Evolutionary conservation across 2,888 invertebrate species (phyloP).

Genomic region (Periphyllus acericola): DNA sequence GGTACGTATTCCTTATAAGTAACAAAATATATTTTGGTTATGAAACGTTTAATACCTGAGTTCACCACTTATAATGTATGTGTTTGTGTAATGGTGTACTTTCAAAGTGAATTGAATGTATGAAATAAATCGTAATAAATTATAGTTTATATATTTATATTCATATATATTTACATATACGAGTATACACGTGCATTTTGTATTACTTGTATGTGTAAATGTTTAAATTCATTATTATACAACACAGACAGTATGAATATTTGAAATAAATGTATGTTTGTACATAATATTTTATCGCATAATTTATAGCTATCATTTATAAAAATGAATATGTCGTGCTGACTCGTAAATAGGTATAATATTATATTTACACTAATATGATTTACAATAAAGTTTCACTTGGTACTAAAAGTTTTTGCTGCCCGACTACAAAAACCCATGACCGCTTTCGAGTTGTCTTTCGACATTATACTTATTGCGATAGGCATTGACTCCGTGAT

Average conservation of each 20-base stretch:
- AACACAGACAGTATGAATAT: no score
- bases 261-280: no score
- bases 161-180: no score
- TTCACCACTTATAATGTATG: not conserved
- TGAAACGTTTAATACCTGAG: not conserved
- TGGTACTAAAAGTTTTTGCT: not conserved
- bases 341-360: no score
- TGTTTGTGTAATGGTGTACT: not conserved
- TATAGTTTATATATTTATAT: not conserved
- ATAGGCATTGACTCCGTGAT: not conserved
- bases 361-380: no score
- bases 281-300: no score
- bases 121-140: not conserved
- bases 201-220: no score
- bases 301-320: no score
- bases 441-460: slow-evolving; percentile 13
- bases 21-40: not conserved
- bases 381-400: not conserved
- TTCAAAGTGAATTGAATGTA: not conserved
- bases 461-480: not conserved
- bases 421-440: not conserved
- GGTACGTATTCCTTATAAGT: not conserved
- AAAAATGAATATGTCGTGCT: no score
- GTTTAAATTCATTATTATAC: no score
- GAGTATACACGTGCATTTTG: no score